phyloP scores from a whole-genome alignment of 2,888 invertebrate genomes.

The Drosophila multiciliata region DNA sequence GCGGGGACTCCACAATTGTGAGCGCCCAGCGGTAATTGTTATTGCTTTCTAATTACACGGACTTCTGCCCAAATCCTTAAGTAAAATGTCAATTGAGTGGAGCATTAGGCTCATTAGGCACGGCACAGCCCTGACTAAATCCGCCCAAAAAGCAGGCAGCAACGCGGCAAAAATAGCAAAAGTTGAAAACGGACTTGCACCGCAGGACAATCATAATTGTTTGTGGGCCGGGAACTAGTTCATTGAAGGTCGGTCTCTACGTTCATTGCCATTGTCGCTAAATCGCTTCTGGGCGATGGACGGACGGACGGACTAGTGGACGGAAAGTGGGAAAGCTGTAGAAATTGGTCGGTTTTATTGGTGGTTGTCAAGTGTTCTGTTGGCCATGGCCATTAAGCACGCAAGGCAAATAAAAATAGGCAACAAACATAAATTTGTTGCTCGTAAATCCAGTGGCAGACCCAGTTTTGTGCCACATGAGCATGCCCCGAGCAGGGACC shows the following conservation, averaged over 20 bases:
- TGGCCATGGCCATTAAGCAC: conserved; percentile 73
- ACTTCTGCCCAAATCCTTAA: conserved; percentile 68
- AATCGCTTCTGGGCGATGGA: conserved; percentile 49
- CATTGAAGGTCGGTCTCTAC: conserved; percentile 37
- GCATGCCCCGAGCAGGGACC: conserved; percentile 74
- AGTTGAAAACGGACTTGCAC: conserved; percentile 35
- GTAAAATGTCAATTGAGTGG: conserved; percentile 77
- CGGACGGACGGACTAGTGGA: conserved; percentile 10
- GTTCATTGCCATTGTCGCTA: conserved; percentile 57
- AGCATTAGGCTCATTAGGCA: conserved; percentile 68
- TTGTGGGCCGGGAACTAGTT: conserved; percentile 43
- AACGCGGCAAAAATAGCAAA: conserved; percentile 12
- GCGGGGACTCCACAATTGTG: conserved; percentile 21
- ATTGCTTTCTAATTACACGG: conserved; percentile 78
- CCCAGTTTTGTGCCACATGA: conserved; percentile 53
- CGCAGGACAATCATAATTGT: conserved; percentile 54
- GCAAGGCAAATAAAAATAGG: conserved; percentile 80
- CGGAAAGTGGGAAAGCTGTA: background rate
- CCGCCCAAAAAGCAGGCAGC: conserved; percentile 6
- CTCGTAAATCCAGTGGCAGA: conserved; percentile 74
- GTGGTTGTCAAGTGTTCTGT: conserved; percentile 13
- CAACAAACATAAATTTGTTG: conserved; percentile 79
- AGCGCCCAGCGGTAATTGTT: conserved; percentile 67
- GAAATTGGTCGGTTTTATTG: background rate
- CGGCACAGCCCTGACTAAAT: conserved; percentile 21